phyloP scores from a whole-genome alignment of 2,113 vertebrate genomes.

The Galbula dea region DNA sequence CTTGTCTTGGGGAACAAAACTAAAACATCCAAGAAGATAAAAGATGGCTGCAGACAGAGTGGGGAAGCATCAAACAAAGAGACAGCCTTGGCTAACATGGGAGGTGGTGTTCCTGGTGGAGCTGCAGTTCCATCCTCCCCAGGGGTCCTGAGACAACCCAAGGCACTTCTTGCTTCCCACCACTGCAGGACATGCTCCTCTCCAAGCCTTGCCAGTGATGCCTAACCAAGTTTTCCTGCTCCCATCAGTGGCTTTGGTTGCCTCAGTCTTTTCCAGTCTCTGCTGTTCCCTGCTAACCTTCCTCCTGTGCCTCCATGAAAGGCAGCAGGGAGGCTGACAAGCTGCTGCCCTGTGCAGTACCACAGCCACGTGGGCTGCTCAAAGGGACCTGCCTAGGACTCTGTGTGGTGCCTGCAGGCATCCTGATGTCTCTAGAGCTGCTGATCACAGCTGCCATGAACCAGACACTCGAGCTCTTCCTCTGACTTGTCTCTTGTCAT shows the following conservation, averaged over 20 bases:
- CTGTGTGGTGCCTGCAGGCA: neutral
- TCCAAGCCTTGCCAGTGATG: neutral
- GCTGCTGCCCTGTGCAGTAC: neutral
- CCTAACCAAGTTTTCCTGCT: neutral
- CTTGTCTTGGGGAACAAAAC: neutral
- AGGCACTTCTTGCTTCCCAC: neutral
- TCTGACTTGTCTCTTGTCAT: accelerated
- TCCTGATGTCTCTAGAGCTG: neutral
- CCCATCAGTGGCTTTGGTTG: neutral
- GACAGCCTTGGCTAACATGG: neutral
- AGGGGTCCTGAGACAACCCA: neutral
- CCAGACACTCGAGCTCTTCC: accelerated
- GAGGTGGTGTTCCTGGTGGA: neutral
- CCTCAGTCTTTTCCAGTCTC: neutral
- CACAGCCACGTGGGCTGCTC: neutral
- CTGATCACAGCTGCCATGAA: neutral
- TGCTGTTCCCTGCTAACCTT: neutral
- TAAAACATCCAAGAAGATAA: neutral
- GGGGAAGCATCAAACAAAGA: neutral
- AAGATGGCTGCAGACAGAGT: neutral
- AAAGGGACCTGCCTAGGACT: accelerated
- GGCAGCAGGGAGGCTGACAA: neutral
- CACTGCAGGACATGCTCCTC: neutral
- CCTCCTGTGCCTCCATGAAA: neutral
- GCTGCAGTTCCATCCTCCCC: neutral